Conservation (phyloP, 2,888 invertebrate species). For the Dusona sp. region DNA sequence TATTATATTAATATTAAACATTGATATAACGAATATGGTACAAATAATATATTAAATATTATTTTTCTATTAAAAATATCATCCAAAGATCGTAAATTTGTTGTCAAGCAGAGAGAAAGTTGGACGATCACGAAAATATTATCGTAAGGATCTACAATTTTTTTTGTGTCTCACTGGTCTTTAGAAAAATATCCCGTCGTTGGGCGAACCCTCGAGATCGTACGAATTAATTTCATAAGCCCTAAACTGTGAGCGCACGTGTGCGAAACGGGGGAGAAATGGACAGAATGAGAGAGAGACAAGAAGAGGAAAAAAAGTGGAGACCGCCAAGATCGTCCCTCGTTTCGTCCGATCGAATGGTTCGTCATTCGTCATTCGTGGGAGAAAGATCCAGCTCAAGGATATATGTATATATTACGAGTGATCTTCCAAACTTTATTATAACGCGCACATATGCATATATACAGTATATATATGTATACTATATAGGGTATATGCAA, state of each 20-base stretch:
- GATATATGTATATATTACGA: conserved; percentile 1
- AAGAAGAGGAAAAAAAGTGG: background rate
- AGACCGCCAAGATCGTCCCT: conserved; percentile 44
- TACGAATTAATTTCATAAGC: conserved; percentile 56
- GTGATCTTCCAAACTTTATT: conserved; percentile 15
- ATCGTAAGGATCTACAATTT: conserved; percentile 24
- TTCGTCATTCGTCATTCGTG: conserved; percentile 57
- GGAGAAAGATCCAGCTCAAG: conserved; percentile 30
- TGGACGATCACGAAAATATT: conserved; percentile 47
- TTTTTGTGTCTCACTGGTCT: conserved; percentile 5
- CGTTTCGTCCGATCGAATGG: conserved; percentile 60
- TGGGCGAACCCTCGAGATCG: conserved; percentile 30
- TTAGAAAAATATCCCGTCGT: conserved; percentile 38
- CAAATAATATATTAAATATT: conserved; percentile 61
- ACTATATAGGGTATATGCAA: background rate
- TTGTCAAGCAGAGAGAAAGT: conserved; percentile 39
- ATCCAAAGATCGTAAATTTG: conserved; percentile 55
- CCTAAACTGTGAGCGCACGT: conserved; percentile 3
- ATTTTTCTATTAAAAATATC: conserved; percentile 43
- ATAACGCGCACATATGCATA: conserved; percentile 9
- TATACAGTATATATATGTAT: background rate
- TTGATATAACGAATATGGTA: too few relatives aligned
- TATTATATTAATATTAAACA: too few relatives aligned
- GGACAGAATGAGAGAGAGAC: background rate
- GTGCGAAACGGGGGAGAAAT: conserved; percentile 8